Evolutionary conservation across 2,888 invertebrate genomes (phyloP).

Genomic region (Eupeodes luniger): DNA sequence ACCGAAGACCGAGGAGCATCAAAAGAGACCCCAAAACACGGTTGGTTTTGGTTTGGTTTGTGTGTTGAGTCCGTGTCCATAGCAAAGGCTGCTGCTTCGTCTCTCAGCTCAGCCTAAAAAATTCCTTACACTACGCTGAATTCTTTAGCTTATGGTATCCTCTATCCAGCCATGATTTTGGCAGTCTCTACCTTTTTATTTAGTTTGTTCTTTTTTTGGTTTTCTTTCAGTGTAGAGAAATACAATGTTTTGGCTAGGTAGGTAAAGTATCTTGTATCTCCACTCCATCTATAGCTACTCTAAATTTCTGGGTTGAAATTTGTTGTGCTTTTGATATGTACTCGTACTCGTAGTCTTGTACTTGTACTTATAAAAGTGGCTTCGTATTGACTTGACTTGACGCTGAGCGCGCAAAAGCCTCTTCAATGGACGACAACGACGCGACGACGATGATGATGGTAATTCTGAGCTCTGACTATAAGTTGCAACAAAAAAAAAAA

Average conservation of each 20-base stretch:
- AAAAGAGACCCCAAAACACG: constrained; percentile 54
- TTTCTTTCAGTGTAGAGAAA: constrained; percentile 25
- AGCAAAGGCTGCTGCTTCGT: constrained; percentile 40
- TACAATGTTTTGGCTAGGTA: constrained; percentile 1
- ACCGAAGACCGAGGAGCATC: background rate
- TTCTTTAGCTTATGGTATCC: constrained; percentile 46
- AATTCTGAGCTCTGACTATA: background rate
- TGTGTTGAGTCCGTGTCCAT: background rate
- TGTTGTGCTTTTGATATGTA: constrained; percentile 55
- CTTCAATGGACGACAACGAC: constrained; percentile 48
- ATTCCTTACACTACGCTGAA: constrained; percentile 72
- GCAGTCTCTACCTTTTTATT: constrained; percentile 26
- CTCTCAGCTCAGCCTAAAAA: constrained; percentile 44
- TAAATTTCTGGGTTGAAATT: constrained; percentile 47
- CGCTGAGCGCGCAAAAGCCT: constrained; percentile 33
- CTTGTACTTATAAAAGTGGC: too few species aligned
- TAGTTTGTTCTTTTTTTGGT: background rate
- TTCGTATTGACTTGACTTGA: constrained; percentile 3
- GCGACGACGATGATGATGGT: constrained; percentile 16
- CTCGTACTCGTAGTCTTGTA: background rate
- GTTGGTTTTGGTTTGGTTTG: constrained; percentile 13
- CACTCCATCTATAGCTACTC: constrained; percentile 40
- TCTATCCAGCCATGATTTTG: constrained; percentile 48
- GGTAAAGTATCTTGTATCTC: constrained; percentile 55
- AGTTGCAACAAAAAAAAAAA: background rate